Evolutionary conservation across 2,797 vertebrate species (phyloP).

Genomic region (Serranus cabrilla): DNA sequence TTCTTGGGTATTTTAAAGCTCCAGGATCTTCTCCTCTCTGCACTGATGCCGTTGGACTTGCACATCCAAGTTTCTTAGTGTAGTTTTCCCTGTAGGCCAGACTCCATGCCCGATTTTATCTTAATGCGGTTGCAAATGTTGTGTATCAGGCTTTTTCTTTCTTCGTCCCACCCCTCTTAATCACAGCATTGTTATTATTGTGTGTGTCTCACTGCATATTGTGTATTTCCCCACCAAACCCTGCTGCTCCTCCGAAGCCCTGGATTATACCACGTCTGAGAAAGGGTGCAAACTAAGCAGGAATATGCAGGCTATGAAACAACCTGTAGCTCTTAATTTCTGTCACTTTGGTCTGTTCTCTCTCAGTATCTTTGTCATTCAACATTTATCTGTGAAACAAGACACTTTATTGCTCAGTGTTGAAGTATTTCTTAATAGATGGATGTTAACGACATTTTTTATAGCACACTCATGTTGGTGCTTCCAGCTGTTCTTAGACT

Average conservation of each 20-base stretch:
- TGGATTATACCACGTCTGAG: conserved; percentile 17
- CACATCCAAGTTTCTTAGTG: conserved; percentile 30
- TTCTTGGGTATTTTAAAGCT: conserved; percentile 44
- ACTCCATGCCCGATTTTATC: conserved; percentile 38
- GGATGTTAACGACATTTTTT: conserved; percentile 1
- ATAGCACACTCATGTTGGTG: conserved; percentile 9
- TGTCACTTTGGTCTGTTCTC: conserved; percentile 20
- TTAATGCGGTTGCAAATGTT: conserved; percentile 20
- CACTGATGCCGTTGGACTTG: conserved; percentile 46
- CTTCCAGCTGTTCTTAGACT: conserved; percentile 31
- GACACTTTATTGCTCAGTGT: conserved; percentile 21
- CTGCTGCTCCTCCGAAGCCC: conserved; percentile 14
- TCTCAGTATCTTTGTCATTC: conserved; percentile 5
- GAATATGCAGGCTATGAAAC: conserved; percentile 24
- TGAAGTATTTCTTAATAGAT: not conserved
- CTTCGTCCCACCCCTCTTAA: conserved; percentile 9
- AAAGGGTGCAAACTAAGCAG: conserved; percentile 16
- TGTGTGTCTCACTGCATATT: conserved; percentile 10
- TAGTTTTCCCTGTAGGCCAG: conserved; percentile 1
- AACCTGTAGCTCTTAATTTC: conserved; percentile 19
- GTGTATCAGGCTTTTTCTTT: not conserved
- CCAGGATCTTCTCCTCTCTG: conserved; percentile 46
- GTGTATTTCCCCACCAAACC: conserved; percentile 10
- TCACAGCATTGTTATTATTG: conserved; percentile 6
- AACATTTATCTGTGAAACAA: conserved; percentile 25